Base-by-base conservation (phyloP, 2,888 invertebrate genomes). In the Tanypteryx hageni region DNA sequence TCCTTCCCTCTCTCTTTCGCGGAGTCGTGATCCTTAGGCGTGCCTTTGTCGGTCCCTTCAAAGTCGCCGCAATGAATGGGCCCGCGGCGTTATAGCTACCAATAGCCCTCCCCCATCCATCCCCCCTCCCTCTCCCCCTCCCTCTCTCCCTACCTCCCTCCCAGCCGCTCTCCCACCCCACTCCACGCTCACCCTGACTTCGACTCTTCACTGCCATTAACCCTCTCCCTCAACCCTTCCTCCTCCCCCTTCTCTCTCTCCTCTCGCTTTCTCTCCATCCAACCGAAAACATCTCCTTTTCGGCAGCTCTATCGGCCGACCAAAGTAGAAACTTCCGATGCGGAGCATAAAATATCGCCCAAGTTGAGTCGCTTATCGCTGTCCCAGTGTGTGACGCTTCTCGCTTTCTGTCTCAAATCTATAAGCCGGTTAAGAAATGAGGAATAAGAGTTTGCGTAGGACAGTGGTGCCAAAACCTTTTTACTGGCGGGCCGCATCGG, bases 11-110 rank as follows among this genome's bases (percentile, higher is more conserved):
- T 56, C 83, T 44, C 83, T 56, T 83, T 57, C 83, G 56, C 83
- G 68, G 89, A 89, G 89, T 89, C 89, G 89, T 89, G 89, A 89
- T 89, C 89, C 89, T 68, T 68, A 89, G 89, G 89, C 89, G 89
- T 89, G 89, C 89, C 89, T 89, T 89, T 89, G 89, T 89, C 89
- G 89, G 89, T n/a, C 64, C 61, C 89, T n/a, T 89, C 89, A 89
- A 89, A 89, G 89, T 89, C 89, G 68, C 89, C 89, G 89, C 89
- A 31, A 59, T 18, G 89, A 61, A 61, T 89, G 89, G 89, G 44
- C 89, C 89, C 61, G 89, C 89, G 89, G 89, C 89, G 89, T 64
- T 89, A 89, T 89, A 44, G 89, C 89, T 89, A 89, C 89, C 89
- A 89, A 89, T 89, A 89, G 89, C 89, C 89, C 61, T 13, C 61